Base-by-base conservation (phyloP, 2,113 vertebrate genomes). In the Salvator merianae region DNA sequence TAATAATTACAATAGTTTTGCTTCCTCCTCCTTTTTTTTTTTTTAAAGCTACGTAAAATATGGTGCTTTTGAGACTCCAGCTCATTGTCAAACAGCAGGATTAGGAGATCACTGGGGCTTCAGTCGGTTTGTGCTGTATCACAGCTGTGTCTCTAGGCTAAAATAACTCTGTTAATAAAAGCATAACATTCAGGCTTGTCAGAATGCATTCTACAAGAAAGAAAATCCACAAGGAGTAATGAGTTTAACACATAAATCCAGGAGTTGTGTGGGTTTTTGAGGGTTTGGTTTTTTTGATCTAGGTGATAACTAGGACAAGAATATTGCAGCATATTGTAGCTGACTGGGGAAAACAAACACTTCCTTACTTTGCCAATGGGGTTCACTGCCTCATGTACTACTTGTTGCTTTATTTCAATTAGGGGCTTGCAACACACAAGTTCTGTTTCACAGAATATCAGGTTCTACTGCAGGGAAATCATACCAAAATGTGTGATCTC, bases 91-190 rank as follows among this genome's bases (percentile, higher is more conserved):
- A 91, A 88, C 75, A 88, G 74, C 83, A 87, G 82, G 81, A 92
- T 91, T 92, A 88, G 93, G 82, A 91, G 83, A 89, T 93, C 93
- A 89, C 79, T 85, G 76, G 83, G 90, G 87, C 77, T 87, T 89
- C 86, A 91, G 91, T 84, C 89, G 85, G 79, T 91, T 90, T 93
- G 84, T 89, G 80, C 80, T 2, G 1, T 86, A 89, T 65, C 84
- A 68, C 89, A 79, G 76, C 69, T 87, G 76, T 87, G 84, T 91
- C 92, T 93, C 84, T 84, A 89, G 86, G 84, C 85, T 88, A 92
- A 88, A 88, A 84, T 89, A 86, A 89, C 80, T 91, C 40, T 89
- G 86, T 91, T 90, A 90, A 94, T 92, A 65, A 83, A 84, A 92
- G 89, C 89, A 84, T 79, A 85, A 38, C 78, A 87, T 0, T 2